phyloP scores from a whole-genome alignment of 1,140 invertebrate species.

The Conus betulinus region DNA sequence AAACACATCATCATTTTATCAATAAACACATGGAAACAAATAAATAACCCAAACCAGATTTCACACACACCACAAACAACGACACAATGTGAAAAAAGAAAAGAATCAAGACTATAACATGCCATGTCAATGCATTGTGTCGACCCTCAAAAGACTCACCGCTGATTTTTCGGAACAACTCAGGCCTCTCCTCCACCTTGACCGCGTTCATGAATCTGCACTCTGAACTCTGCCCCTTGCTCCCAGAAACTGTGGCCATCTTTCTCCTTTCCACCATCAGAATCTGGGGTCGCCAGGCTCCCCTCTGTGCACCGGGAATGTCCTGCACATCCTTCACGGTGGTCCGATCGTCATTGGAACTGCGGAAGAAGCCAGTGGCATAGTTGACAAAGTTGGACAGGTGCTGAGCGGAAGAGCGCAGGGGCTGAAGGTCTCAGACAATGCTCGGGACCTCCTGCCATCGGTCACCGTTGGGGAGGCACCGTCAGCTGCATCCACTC shows the following conservation, averaged over 20 bases:
- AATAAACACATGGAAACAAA: too few species aligned
- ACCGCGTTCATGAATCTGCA: slow-evolving; percentile 80
- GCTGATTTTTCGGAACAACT: slow-evolving; percentile 94
- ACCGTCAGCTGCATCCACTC: not conserved
- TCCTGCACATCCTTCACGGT: not conserved
- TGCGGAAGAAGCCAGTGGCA: slow-evolving; percentile 8
- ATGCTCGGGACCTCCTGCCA: not conserved
- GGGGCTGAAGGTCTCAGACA: slow-evolving; percentile 32
- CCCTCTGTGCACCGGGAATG: not conserved
- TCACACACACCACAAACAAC: too few species aligned
- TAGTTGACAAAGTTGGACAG: slow-evolving; percentile 42
- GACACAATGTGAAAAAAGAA: too few species aligned
- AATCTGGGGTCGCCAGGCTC: not conserved
- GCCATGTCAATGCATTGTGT: too few species aligned
- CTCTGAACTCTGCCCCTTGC: not conserved
- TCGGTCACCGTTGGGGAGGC: not conserved
- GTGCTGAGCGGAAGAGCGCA: slow-evolving; percentile 42
- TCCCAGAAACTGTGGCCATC: not conserved
- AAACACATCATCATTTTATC: too few species aligned
- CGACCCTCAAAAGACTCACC: slow-evolving; percentile 81
- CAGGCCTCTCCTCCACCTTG: slow-evolving; percentile 94
- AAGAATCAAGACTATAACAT: too few species aligned
- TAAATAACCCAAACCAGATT: too few species aligned
- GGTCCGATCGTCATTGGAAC: not conserved
- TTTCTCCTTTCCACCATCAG: not conserved